Evolutionary conservation across 2,888 invertebrate species (phyloP), one percentile per base, ranked within the genome.

Genomic region (Ochropleura plecta): DNA sequence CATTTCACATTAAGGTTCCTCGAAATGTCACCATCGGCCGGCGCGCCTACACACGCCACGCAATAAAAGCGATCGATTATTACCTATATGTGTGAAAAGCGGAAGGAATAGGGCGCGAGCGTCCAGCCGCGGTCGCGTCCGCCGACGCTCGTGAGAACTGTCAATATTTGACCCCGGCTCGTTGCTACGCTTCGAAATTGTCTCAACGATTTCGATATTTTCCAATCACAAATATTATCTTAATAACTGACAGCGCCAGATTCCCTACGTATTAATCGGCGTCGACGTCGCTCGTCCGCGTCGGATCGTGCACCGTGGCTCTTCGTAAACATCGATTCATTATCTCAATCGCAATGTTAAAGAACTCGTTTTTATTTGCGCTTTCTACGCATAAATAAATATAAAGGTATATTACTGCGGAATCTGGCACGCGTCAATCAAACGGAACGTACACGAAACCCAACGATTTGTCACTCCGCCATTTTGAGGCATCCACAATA

Each of bases 391-490:
- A 91, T 94, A 95, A 94, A 95, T 95, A 95, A 95, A 95, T 95
- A 95, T 94, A 93, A 94, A 95, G 93, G 93, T 93, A 92, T 93
- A 93, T 94, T 93, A 90, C 90, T 86, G 90, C 88, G 91, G 94
- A 94, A 96, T 95, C 94, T 96, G 94, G 95, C 95, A 94, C 96
- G 95, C 95, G 96, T 96, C 96, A 96, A 96, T 96, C 96, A 96
- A 94, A 95, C 92, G 93, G 91, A 93, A 94, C 93, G 92, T 91
- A 92, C 91, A 93, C 89, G 94, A 94, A 94, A 93, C 93, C 90
- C 91, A 92, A 90, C 94, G 94, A 95, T 96, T 96, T 95, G 96
- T 96, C 96, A 95, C 93, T 94, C 93, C 92, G 92, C 95, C 95
- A 95, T 95, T 93, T 95, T 92, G 93, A 92, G 89, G 92, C 91